Conservation (phyloP, 2,797 vertebrate genomes). For the Cuniculus paca region DNA sequence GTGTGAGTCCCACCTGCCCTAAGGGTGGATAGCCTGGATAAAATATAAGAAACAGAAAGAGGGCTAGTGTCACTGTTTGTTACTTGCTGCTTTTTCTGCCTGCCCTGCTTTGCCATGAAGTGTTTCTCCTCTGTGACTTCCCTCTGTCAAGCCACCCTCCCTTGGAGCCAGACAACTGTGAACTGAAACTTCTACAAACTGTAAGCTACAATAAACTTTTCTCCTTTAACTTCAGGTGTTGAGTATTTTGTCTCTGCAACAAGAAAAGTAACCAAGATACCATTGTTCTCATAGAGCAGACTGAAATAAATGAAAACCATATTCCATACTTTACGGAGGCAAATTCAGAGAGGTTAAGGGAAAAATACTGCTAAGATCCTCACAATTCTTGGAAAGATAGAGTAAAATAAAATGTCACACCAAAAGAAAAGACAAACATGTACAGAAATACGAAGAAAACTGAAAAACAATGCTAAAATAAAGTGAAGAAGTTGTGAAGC, state of each 20-base stretch:
- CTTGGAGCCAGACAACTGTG: neutral
- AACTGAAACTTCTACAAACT: neutral
- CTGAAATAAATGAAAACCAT: constrained; percentile 27
- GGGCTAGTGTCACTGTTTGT: neutral
- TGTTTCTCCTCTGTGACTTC: neutral
- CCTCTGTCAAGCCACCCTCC: neutral
- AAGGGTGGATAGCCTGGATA: neutral
- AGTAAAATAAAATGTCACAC: constrained; percentile 29
- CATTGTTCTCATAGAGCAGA: neutral
- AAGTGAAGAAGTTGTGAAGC: constrained; percentile 11
- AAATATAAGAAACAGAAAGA: neutral
- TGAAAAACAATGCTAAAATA: constrained; percentile 55
- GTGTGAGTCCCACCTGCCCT: neutral
- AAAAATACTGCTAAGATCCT: neutral
- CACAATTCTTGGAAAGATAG: neutral
- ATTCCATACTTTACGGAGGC: neutral
- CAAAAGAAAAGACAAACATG: neutral
- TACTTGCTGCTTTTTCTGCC: neutral
- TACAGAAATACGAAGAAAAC: constrained; percentile 41
- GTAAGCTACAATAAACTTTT: neutral
- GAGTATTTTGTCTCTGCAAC: neutral
- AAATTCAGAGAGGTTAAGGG: constrained; percentile 8
- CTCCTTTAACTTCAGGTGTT: neutral
- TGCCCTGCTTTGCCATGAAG: neutral
- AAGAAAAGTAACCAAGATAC: neutral